Evolutionary conservation across 2,113 vertebrate genomes (phyloP).

Genomic region (Euleptes europaea): DNA sequence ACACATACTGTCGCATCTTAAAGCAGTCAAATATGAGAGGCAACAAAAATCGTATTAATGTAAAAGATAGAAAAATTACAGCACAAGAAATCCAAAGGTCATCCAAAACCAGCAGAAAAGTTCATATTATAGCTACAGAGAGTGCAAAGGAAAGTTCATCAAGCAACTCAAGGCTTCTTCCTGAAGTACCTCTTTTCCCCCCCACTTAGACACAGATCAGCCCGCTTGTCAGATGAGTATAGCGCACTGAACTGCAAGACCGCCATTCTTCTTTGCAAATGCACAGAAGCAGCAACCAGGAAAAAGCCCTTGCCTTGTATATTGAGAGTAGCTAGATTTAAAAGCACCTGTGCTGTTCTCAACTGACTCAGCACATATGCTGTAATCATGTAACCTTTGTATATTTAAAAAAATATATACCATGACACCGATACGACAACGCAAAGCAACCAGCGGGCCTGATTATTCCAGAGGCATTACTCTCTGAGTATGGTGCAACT

Average conservation of each 20-base stretch:
- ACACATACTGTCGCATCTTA: conserved; percentile 19
- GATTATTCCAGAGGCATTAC: background rate
- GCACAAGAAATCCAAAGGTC: conserved; percentile 36
- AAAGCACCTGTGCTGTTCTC: background rate
- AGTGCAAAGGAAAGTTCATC: conserved; percentile 14
- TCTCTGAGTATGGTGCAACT: no score
- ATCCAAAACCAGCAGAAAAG: conserved; percentile 34
- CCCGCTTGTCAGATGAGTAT: background rate
- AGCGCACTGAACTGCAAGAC: background rate
- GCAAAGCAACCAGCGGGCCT: background rate
- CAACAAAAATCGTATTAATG: conserved; percentile 22
- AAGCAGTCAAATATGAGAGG: conserved; percentile 47
- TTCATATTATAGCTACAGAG: conserved; percentile 44
- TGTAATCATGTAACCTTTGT: background rate
- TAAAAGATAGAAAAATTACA: conserved; percentile 8
- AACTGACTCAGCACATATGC: background rate
- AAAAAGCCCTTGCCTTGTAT: background rate
- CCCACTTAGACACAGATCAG: background rate
- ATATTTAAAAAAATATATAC: background rate
- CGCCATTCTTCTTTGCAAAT: background rate
- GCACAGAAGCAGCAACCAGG: background rate
- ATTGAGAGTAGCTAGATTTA: background rate
- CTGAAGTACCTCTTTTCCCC: background rate
- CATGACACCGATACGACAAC: conserved; percentile 20
- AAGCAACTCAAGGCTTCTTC: background rate